Base-by-base conservation (phyloP, 2,888 invertebrate species). In the Eristalinus sepulchralis region DNA sequence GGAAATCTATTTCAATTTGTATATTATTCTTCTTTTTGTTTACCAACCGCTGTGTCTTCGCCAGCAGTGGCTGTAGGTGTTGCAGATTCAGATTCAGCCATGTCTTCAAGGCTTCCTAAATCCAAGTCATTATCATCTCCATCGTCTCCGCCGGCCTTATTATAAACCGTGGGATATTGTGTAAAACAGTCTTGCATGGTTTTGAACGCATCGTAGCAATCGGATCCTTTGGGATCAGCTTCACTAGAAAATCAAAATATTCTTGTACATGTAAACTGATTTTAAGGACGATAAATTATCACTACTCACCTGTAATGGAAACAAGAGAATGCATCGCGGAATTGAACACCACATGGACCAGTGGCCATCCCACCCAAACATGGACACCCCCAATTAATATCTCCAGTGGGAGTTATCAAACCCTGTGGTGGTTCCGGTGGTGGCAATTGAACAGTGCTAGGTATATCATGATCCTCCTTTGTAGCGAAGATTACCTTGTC, bases 301-400 rank as follows among this genome's bases (percentile, higher is more conserved):
- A 31, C 1, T 3, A 47, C 47, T 81, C 76, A 94, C 94, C 95
- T 95, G 90, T 97, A 97, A 92, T 98, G 98, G 92, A 98, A 98
- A 93, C 99, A 99, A 34, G 97, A 96, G 92, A 99, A 98, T 1
- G 98, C 98, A 89, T 98, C 97, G 57, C 98, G 94, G 93, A 99
- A 99, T 92, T 98, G 96, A 13, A 96, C 94, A 0, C 98, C 98
- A 92, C 99, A 99, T 0, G 99, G 98, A 0, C 99, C 98, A 0
- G 97, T 97, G 5, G 98, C 97, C 97, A 98, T 98, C n/a, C 98
- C 98, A 13, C 98, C 98, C 39, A 99, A 94, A 91, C 99, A 99
- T 0, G 98, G 98, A 91, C 99, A 99, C 91, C 96, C 96, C 98
- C 98, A 99, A 93, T 99, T 99, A 88, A 99, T 98, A 85, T 96